phyloP scores from a whole-genome alignment of 2,888 invertebrate species.

The Drosophila acutilabella region DNA sequence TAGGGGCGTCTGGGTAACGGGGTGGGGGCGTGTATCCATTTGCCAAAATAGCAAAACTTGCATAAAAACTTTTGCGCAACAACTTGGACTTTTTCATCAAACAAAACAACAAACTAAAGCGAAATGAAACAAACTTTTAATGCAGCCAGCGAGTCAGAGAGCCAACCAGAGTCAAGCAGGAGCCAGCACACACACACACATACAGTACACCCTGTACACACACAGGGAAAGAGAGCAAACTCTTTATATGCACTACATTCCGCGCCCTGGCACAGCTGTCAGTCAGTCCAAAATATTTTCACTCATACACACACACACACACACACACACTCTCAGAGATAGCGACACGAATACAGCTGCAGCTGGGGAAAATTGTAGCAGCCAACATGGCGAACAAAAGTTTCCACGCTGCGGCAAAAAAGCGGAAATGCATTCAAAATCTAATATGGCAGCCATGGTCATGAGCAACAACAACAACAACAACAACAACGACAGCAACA shows the following conservation, averaged over 20 bases:
- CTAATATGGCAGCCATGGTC: constrained; percentile 82
- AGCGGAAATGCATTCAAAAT: constrained; percentile 82
- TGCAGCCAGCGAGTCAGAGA: constrained; percentile 54
- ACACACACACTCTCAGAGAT: constrained; percentile 2
- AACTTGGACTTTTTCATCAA: constrained; percentile 81
- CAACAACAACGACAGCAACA: constrained; percentile 22
- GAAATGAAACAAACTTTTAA: constrained; percentile 76
- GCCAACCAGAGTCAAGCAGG: constrained; percentile 58
- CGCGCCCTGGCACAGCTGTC: constrained; percentile 73
- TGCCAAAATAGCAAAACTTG: constrained; percentile 80
- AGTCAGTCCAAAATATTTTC: constrained; percentile 76
- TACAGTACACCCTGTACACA: constrained; percentile 30
- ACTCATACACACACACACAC: constrained; percentile 42
- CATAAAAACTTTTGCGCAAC: constrained; percentile 79
- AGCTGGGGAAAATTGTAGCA: constrained; percentile 33
- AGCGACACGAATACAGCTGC: constrained; percentile 26
- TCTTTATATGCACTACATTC: constrained; percentile 28
- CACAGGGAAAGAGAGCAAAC: constrained; percentile 16
- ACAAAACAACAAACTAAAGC: constrained; percentile 75
- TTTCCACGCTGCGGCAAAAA: constrained; percentile 79
- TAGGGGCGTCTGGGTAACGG: background rate
- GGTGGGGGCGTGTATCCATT: constrained; percentile 67
- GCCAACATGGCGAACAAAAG: constrained; percentile 79
- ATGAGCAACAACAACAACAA: constrained; percentile 70
- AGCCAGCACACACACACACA: constrained; percentile 37